These are phyloP conservation scores for Cosmia trapezina DNA, from an alignment of 2,888 invertebrate genomes.

Conservation along the genomic window DNA sequence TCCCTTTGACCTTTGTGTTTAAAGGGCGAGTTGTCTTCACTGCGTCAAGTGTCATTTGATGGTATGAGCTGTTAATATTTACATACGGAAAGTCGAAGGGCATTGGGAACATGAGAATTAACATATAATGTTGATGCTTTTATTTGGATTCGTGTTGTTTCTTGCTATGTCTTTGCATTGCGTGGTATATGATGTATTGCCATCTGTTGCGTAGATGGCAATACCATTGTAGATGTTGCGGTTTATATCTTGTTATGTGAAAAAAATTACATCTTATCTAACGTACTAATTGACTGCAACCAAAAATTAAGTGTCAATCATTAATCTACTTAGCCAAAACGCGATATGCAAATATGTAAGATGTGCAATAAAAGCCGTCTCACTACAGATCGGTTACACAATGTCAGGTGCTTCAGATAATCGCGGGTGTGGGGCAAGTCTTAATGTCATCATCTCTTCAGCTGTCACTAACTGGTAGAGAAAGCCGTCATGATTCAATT, in stretches of 20 bases:
- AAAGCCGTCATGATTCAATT: conserved; percentile 76
- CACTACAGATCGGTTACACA: conserved; percentile 43
- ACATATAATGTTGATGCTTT: conserved; percentile 42
- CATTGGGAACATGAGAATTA: conserved; percentile 30
- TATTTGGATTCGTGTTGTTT: conserved; percentile 32
- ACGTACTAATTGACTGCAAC: conserved; percentile 26
- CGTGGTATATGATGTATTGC: conserved; percentile 5
- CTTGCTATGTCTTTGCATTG: neutral
- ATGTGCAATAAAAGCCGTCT: conserved; percentile 39
- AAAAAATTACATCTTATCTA: conserved; percentile 28
- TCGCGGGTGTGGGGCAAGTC: conserved; percentile 53
- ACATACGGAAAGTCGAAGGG: conserved; percentile 44
- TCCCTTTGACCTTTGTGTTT: conserved; percentile 36
- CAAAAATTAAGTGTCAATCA: conserved; percentile 32
- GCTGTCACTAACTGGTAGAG: conserved; percentile 73
- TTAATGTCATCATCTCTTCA: conserved; percentile 76
- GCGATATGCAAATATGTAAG: conserved; percentile 61
- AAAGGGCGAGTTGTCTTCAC: conserved; percentile 55
- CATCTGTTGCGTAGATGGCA: neutral
- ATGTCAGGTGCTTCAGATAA: conserved; percentile 60
- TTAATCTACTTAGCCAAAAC: conserved; percentile 60
- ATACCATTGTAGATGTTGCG: neutral
- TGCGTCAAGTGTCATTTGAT: conserved; percentile 57
- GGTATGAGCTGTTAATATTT: conserved; percentile 57
- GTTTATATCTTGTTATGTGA: neutral